Conservation (phyloP, 64 coral and sea anemone species). For the Pachyseris speciosa region DNA sequence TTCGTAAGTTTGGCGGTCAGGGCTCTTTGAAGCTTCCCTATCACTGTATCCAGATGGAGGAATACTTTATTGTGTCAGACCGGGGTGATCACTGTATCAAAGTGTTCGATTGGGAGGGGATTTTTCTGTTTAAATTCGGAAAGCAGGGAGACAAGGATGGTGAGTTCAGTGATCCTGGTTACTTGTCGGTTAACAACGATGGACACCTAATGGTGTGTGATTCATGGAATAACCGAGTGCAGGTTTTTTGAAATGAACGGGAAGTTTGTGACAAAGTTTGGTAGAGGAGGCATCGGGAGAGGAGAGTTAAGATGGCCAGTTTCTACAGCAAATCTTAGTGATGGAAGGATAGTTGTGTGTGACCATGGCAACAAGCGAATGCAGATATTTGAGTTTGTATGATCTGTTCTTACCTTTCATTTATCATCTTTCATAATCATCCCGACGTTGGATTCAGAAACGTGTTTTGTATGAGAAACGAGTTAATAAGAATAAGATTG, state of each 20-base stretch:
- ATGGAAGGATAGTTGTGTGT: slow-evolving; percentile 56
- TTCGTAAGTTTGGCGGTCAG: too few relatives aligned
- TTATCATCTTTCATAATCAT: too few relatives aligned
- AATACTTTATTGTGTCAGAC: background rate
- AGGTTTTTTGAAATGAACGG: slow-evolving; percentile 65
- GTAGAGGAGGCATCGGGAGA: slow-evolving; percentile 18
- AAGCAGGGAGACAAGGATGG: slow-evolving; percentile 20
- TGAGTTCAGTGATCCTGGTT: slow-evolving; percentile 34
- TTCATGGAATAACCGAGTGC: slow-evolving; percentile 49
- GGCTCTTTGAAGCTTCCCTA: background rate
- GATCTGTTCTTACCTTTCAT: too few relatives aligned
- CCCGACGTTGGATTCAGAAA: too few relatives aligned
- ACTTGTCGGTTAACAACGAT: slow-evolving; percentile 38
- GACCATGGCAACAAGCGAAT: slow-evolving; percentile 64
- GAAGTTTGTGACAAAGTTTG: slow-evolving; percentile 52
- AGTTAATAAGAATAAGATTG: too few relatives aligned
- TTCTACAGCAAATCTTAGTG: slow-evolving; percentile 35
- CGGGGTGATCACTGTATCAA: background rate
- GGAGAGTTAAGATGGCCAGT: slow-evolving; percentile 33
- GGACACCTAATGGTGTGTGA: slow-evolving; percentile 46
- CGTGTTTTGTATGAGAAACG: too few relatives aligned
- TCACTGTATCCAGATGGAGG: background rate
- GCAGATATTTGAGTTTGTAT: background rate
- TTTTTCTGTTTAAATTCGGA: slow-evolving; percentile 20
- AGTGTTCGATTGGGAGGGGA: slow-evolving; percentile 60